Conservation (phyloP, 2,888 invertebrate genomes). For the Tetheella fluctuosa region DNA sequence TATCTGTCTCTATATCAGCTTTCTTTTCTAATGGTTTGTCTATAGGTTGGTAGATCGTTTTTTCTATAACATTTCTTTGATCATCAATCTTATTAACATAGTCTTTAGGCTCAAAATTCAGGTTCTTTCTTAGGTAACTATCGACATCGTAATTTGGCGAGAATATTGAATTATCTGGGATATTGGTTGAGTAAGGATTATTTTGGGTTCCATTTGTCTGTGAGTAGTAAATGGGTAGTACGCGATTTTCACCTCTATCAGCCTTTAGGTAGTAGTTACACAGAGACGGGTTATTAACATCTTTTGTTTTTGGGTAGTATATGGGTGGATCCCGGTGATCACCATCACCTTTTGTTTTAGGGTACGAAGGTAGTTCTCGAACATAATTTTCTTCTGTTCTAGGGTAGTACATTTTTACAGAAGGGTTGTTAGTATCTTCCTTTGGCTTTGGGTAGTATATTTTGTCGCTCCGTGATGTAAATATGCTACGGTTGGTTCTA, state of each 20-base stretch:
- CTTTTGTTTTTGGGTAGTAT: not conserved
- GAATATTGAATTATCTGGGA: conserved; percentile 73
- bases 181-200: conserved; percentile 72
- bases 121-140: conserved; percentile 66
- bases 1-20: conserved; percentile 20
- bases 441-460: not conserved
- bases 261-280: not conserved
- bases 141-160: conserved; percentile 74
- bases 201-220: conserved; percentile 57
- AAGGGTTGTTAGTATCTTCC: not conserved
- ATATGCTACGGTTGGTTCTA: conserved; percentile 23
- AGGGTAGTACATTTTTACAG: not conserved
- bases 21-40: conserved; percentile 13
- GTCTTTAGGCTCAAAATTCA: conserved; percentile 59
- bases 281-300: not conserved
- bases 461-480: conserved; percentile 55
- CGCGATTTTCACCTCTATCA: conserved; percentile 44
- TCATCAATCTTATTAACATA: conserved; percentile 19
- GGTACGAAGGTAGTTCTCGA: not conserved
- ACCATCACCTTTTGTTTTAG: not conserved
- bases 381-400: not conserved
- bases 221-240: conserved; percentile 71
- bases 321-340: not conserved
- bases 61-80: conserved; percentile 17
- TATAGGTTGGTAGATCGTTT: conserved; percentile 10